A percentile compares a stretch with the other conserved stretches of the same genome.
Conservation (phyloP, 2,888 invertebrate genomes). For the Heliconius aoede region DNA sequence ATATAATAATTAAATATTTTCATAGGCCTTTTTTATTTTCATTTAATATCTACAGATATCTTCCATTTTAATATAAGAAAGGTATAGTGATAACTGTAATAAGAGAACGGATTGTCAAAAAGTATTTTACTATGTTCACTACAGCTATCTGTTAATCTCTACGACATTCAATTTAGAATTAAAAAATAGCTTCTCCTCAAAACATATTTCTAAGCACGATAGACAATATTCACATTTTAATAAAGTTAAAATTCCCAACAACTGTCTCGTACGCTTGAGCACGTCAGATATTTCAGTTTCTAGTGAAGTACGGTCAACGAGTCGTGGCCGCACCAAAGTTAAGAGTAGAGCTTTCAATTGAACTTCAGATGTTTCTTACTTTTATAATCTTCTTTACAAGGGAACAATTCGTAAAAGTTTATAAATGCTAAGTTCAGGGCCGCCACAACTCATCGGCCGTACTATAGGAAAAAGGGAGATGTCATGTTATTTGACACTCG, state of each 20-base stretch:
- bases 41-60: background rate
- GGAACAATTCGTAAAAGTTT: background rate
- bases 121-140: too few relatives aligned
- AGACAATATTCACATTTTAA: constrained; percentile 1
- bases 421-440: background rate
- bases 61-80: background rate
- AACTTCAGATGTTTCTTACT: background rate
- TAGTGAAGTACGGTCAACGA: background rate
- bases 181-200: too few relatives aligned
- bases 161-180: too few relatives aligned
- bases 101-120: too few relatives aligned
- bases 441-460: background rate
- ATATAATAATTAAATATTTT: constrained; percentile 30
- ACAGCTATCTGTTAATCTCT: too few relatives aligned
- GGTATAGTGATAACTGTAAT: too few relatives aligned
- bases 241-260: constrained; percentile 3
- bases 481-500: constrained; percentile 18
- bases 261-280: constrained; percentile 2
- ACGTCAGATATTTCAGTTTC: background rate
- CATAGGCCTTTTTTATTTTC: background rate
- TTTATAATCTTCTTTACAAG: background rate
- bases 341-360: too few relatives aligned
- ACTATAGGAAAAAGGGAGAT: background rate
- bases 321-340: background rate
- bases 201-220: background rate